Base-by-base conservation (phyloP, 2,113 vertebrate species). In the Monopterus albus region DNA sequence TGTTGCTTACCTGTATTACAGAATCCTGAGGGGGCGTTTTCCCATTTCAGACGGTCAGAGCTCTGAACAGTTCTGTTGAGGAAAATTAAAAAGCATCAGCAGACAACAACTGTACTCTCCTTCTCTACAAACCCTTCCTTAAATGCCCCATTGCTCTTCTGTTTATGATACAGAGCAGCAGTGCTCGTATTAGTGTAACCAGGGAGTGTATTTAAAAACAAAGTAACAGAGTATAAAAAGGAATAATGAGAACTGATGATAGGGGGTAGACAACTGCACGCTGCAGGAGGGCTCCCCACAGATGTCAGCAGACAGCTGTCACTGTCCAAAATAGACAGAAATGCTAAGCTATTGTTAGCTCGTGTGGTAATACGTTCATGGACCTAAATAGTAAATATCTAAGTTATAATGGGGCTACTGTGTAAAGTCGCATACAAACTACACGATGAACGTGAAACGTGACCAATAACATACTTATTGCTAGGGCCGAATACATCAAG, bases 311-410 rank as follows among this genome's bases (percentile, higher is more conserved):
- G 28, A 25, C 87, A 89, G 87, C 85, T 89, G 89, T 91, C 89
- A 91, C 86, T 81, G 74, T 79, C 67, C 87, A 87, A 87, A 89
- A 91, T 82, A 91, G 29, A 80, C 85, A 68, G 43, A 53, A 82
- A 63, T 23, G 84, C 89, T 85, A 88, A 33, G 87, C 89, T 91
- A 91, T 58, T 81, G 88, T 86, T 89, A 90, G 89, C 88, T 18
- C 38, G 75, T 69, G 71, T 69, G 59, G 63, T 57, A 85, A 78
- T 67, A 62, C 79, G 78, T 84, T 75, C n/a, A n/a, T n/a, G n/a
- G 26, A 77, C 67, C 53, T 45, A 29, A 70, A 50, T 57, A 52
- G 51, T 55, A 31, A 45, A 14, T 55, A 43, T 7, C 21, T 33
- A 13, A 26, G 1, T 25, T 28, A 17, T 46, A 76, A 40, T 60